These are phyloP conservation scores for Hylomyscus alleni DNA, from an alignment of 2,797 vertebrate genomes.

Conservation along the genomic window DNA sequence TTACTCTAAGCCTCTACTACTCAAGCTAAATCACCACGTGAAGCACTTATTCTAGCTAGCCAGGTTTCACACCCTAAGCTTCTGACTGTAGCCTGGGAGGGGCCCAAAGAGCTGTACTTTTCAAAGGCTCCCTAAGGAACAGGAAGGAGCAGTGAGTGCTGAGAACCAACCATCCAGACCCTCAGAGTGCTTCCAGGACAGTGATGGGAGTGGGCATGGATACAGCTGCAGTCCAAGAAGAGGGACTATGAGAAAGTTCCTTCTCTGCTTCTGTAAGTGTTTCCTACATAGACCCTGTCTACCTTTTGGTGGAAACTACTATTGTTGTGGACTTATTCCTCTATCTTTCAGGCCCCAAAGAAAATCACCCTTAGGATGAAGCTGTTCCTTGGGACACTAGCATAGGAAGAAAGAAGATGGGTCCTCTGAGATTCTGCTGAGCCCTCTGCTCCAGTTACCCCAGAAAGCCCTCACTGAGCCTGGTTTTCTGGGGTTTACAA, in stretches of 20 bases:
- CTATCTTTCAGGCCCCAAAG: background rate
- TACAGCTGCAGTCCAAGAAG: background rate
- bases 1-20: background rate
- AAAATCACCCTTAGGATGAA: background rate
- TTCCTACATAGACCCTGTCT: background rate
- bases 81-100: background rate
- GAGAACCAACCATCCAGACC: background rate
- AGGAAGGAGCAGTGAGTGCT: background rate
- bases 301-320: background rate
- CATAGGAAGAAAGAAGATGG: background rate
- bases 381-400: background rate
- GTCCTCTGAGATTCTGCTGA: background rate
- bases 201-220: fast-evolving
- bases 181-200: background rate
- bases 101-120: background rate
- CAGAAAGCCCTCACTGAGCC: background rate
- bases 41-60: background rate
- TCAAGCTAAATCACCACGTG: background rate
- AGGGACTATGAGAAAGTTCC: too few relatives aligned
- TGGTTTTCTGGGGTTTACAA: conserved; percentile 2
- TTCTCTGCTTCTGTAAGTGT: background rate
- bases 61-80: background rate
- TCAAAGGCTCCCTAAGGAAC: background rate
- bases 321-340: background rate
- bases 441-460: background rate